phyloP scores from a whole-genome alignment of 2,113 vertebrate genomes.

The Anolis carolinensis region DNA sequence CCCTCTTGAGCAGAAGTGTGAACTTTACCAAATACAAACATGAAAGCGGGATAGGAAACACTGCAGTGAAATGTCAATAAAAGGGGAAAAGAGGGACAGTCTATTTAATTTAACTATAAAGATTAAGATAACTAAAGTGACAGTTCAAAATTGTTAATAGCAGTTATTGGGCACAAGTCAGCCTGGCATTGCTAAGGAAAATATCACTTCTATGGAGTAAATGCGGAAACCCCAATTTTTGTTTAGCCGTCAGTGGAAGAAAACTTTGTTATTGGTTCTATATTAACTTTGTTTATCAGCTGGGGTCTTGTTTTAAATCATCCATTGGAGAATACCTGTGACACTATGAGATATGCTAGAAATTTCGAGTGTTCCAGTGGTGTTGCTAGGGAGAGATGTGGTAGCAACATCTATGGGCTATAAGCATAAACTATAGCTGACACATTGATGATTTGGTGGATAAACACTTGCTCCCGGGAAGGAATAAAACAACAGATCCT shows the following conservation, averaged over 20 bases:
- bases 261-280: not conserved
- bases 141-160: too few relatives aligned
- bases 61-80: not conserved
- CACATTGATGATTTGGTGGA: conserved; percentile 36
- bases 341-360: not conserved
- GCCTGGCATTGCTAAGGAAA: not conserved
- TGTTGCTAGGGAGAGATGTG: not conserved
- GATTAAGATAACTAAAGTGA: not conserved
- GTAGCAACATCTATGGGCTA: not conserved
- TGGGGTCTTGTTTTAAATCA: not conserved
- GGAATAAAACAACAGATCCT: conserved; percentile 49
- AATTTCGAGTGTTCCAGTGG: not conserved
- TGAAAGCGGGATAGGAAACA: not conserved
- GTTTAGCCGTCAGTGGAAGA: not conserved
- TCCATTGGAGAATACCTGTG: not conserved
- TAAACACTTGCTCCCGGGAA: conserved; percentile 50
- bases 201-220: not conserved
- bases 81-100: not conserved
- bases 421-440: not conserved
- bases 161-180: too few relatives aligned
- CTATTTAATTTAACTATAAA: not conserved
- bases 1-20: too few relatives aligned
- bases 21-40: too few relatives aligned
- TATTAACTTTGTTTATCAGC: not conserved
- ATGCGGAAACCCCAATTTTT: not conserved